A percentile compares a stretch with the other conserved stretches of the same genome.
These are phyloP conservation scores for Pristionchus japonicus DNA, from an alignment of 2,888 invertebrate genomes.

Conservation along the genomic window DNA sequence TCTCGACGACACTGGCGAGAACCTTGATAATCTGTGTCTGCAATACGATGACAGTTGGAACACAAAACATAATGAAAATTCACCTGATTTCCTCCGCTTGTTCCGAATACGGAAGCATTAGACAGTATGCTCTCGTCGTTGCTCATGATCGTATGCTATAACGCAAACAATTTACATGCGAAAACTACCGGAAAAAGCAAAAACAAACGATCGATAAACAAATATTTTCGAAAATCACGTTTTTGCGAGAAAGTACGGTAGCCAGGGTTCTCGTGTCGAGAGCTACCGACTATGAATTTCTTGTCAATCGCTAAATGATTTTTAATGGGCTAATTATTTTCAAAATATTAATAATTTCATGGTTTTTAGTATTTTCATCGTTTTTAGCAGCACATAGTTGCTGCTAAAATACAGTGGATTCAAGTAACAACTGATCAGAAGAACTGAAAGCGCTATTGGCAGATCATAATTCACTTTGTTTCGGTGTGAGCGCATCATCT, in stretches of 20 bases:
- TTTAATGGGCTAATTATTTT: too few species aligned
- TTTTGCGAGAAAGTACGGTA: slow-evolving; percentile 2
- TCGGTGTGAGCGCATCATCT: too few species aligned
- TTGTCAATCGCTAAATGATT: too few species aligned
- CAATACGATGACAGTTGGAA: neutral
- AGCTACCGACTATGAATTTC: too few species aligned
- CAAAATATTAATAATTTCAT: too few species aligned
- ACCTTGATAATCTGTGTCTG: slow-evolving; percentile 50
- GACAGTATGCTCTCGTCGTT: slow-evolving; percentile 42
- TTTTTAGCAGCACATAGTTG: too few species aligned
- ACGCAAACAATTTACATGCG: neutral
- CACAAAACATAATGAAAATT: neutral
- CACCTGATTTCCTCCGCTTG: slow-evolving; percentile 21
- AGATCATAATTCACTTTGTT: too few species aligned
- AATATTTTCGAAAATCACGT: neutral
- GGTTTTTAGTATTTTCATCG: too few species aligned
- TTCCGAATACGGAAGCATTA: neutral
- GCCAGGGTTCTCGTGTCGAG: too few species aligned
- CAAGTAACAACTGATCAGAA: too few species aligned
- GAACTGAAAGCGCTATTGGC: too few species aligned
- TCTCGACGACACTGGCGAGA: slow-evolving; percentile 58
- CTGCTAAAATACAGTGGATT: too few species aligned
- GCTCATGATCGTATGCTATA: slow-evolving; percentile 10
- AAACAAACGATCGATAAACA: neutral
- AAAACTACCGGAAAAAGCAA: neutral